Evolutionary conservation across 2,888 invertebrate genomes (phyloP).

Genomic region (Pogonocherus hispidulus): DNA sequence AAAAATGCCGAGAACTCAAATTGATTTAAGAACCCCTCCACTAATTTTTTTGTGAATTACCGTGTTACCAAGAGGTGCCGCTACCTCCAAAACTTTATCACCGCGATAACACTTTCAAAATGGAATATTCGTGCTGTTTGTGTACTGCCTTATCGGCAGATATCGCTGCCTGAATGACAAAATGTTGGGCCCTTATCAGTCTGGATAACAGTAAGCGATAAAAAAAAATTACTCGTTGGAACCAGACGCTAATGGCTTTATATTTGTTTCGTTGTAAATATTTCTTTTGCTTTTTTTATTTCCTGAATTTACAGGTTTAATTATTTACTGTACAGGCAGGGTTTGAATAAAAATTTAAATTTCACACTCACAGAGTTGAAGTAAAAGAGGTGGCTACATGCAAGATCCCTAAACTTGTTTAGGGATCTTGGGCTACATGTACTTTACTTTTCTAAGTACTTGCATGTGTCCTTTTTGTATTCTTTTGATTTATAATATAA

Average conservation of each 20-base stretch:
- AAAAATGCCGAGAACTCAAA: no score
- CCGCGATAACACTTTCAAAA: slow-evolving; percentile 68
- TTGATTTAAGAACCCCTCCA: no score
- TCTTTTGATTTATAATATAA: no score
- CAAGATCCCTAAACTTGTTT: no score
- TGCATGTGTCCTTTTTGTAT: no score
- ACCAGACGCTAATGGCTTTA: slow-evolving; percentile 45
- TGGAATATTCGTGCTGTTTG: slow-evolving; percentile 69
- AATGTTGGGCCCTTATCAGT: slow-evolving; percentile 54
- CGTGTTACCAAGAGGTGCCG: slow-evolving; percentile 37
- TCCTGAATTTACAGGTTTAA: slow-evolving; percentile 14
- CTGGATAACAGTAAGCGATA: slow-evolving; percentile 39
- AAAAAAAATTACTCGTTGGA: slow-evolving; percentile 38
- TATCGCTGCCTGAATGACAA: slow-evolving; percentile 64
- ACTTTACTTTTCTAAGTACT: no score
- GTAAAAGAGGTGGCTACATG: no score
- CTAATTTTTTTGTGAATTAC: no score
- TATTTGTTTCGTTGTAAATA: slow-evolving; percentile 40
- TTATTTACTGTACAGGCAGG: slow-evolving; percentile 28
- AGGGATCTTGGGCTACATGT: no score
- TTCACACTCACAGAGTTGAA: no score
- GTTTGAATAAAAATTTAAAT: no score
- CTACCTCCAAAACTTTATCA: slow-evolving; percentile 64
- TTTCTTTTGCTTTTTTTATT: slow-evolving; percentile 21
- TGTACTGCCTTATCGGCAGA: slow-evolving; percentile 63